phyloP scores from a whole-genome alignment of 1,140 invertebrate genomes.

The Drosophila tristis region DNA sequence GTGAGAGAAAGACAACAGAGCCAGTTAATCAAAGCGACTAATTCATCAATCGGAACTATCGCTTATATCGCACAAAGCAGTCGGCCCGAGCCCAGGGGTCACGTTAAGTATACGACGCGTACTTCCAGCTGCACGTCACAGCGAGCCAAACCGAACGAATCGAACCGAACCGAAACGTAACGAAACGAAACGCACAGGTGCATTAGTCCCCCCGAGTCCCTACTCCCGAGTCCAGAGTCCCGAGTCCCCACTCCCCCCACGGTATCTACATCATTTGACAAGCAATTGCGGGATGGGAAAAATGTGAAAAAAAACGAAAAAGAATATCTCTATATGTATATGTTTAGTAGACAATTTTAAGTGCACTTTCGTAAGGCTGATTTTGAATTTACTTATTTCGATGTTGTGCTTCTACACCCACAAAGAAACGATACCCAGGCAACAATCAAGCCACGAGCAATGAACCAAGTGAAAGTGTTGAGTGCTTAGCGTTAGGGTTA shows the following conservation, averaged over 20 bases:
- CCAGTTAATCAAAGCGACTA: conserved; percentile 11
- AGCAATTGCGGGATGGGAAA: conserved; percentile 50
- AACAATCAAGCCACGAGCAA: conserved; percentile 16
- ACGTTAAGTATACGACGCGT: conserved; percentile 66
- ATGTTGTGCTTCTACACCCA: conserved; percentile 83
- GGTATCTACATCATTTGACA: conserved; percentile 56
- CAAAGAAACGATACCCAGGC: conserved; percentile 7
- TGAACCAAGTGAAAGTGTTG: conserved; percentile 35
- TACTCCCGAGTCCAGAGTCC: not conserved
- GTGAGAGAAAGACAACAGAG: conserved; percentile 24
- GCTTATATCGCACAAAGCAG: conserved; percentile 46
- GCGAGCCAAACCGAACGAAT: conserved; percentile 27
- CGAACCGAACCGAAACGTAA: conserved; percentile 25
- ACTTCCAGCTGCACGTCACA: conserved; percentile 59
- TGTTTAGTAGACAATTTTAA: conserved; percentile 70
- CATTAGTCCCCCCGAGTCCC: conserved; percentile 11
- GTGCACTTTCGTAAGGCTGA: conserved; percentile 84
- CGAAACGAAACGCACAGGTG: conserved; percentile 49
- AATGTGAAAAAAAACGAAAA: conserved; percentile 14
- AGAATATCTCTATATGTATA: conserved; percentile 17
- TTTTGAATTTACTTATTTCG: conserved; percentile 83
- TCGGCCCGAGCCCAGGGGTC: not conserved
- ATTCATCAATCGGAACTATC: conserved; percentile 4
- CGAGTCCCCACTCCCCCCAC: not conserved
- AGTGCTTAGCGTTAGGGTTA: conserved; percentile 16